phyloP scores from a whole-genome alignment of 1,140 invertebrate species.

The Streblospio benedicti region DNA sequence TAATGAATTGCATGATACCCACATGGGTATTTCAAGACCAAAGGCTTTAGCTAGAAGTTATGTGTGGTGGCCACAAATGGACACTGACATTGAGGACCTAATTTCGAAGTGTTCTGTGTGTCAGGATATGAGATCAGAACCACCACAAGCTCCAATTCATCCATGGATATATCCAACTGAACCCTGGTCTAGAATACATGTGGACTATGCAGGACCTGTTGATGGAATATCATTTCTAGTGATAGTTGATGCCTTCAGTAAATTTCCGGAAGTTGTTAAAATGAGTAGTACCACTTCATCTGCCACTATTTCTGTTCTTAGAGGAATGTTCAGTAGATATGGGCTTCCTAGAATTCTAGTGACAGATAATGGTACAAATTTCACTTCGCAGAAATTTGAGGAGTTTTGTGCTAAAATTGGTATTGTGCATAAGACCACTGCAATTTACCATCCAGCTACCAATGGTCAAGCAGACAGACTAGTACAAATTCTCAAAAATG shows the following conservation, averaged over 20 bases:
- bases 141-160: neutral
- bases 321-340: neutral
- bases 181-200: neutral
- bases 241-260: neutral
- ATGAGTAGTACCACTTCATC: neutral
- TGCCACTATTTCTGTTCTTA: neutral
- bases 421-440: slow-evolving; percentile 16
- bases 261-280: neutral
- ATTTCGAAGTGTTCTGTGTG: neutral
- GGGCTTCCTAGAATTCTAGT: slow-evolving; percentile 12
- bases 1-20: neutral
- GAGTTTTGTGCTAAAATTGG: slow-evolving; percentile 22
- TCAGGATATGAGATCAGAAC: neutral
- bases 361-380: slow-evolving; percentile 28
- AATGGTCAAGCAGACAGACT: slow-evolving; percentile 29
- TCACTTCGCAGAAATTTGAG: slow-evolving; percentile 23
- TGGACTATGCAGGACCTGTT: neutral
- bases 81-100: neutral
- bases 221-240: neutral
- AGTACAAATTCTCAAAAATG: slow-evolving; percentile 22
- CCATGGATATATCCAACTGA: neutral
- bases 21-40: neutral
- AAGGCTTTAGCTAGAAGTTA: neutral
- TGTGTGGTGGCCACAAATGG: neutral
- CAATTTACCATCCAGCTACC: slow-evolving; percentile 23